Conservation (phyloP, 92 coral and sea anemone genomes). For the Epizoanthus rinbou region DNA sequence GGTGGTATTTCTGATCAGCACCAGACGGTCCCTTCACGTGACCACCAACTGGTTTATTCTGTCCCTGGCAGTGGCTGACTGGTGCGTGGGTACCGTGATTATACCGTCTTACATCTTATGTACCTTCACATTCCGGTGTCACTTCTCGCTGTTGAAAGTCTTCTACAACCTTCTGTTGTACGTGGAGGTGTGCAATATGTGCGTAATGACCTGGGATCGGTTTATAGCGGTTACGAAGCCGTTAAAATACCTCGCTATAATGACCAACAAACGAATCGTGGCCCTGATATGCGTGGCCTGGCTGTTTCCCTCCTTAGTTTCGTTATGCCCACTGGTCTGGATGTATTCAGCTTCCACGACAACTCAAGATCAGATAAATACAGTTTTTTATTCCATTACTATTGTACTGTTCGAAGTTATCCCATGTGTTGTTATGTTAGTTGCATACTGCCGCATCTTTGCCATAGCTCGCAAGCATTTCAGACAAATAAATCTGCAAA, state of each 20-base stretch:
- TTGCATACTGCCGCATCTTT: slow-evolving; percentile 46
- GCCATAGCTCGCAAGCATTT: slow-evolving; percentile 50
- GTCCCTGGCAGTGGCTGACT: slow-evolving; percentile 80
- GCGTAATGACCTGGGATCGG: slow-evolving; percentile 73
- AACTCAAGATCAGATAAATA: slow-evolving; percentile 24
- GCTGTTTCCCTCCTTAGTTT: slow-evolving; percentile 51
- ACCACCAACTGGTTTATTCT: slow-evolving; percentile 76
- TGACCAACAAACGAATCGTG: slow-evolving; percentile 51
- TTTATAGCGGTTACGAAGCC: slow-evolving; percentile 75
- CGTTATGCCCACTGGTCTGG: slow-evolving; percentile 67
- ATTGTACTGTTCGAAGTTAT: slow-evolving; percentile 53
- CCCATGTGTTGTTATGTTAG: slow-evolving; percentile 47
- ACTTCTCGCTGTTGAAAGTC: slow-evolving; percentile 46
- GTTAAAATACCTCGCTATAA: slow-evolving; percentile 54
- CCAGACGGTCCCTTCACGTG: slow-evolving; percentile 57
- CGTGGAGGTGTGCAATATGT: slow-evolving; percentile 66
- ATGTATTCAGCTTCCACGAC: slow-evolving; percentile 14
- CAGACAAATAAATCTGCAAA: slow-evolving; percentile 29
- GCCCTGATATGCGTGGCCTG: slow-evolving; percentile 57
- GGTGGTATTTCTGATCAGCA: slow-evolving; percentile 60
- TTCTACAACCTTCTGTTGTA: slow-evolving; percentile 74
- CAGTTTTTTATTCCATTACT: slow-evolving; percentile 30
- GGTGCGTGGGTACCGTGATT: slow-evolving; percentile 67
- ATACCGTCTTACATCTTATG: slow-evolving; percentile 73
- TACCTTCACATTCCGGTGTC: slow-evolving; percentile 46